These are phyloP conservation scores for Henricia sp. DNA, from an alignment of 53 echinoderm and acorn worm genomes.

Conservation along the genomic window DNA sequence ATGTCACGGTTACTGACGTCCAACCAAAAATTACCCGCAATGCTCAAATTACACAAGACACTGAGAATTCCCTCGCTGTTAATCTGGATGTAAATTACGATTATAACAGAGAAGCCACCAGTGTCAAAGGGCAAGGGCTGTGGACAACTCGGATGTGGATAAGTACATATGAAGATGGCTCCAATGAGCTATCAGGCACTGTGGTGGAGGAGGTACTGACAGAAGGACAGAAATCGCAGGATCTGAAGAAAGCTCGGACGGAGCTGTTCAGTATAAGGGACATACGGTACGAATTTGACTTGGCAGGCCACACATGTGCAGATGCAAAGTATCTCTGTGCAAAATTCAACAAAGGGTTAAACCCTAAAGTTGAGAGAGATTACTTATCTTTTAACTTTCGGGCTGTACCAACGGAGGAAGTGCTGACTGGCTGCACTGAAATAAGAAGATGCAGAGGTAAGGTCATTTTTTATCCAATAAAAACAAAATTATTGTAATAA, in stretches of 20 bases:
- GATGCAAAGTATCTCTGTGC: conserved; percentile 85
- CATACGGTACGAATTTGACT: conserved; percentile 73
- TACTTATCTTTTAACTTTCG: conserved; percentile 63
- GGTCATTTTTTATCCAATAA: conserved; percentile 9
- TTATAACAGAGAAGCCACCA: conserved; percentile 39
- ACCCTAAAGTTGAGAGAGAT: conserved; percentile 47
- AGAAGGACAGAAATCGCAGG: conserved; percentile 29
- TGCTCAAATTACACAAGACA: conserved; percentile 52
- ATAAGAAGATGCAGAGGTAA: conserved; percentile 74
- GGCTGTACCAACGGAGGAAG: conserved; percentile 65
- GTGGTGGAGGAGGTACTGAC: conserved; percentile 70
- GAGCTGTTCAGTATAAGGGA: conserved; percentile 58
- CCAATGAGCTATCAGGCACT: conserved; percentile 60
- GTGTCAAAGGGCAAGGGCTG: conserved; percentile 72
- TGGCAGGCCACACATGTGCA: conserved; percentile 69
- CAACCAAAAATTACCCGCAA: background rate
- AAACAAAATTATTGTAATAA: background rate
- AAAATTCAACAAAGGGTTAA: conserved; percentile 66
- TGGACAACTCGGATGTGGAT: conserved; percentile 87
- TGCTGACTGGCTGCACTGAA: conserved; percentile 76
- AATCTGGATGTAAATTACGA: conserved; percentile 66
- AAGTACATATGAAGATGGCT: conserved; percentile 58
- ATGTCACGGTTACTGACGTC: conserved; percentile 65
- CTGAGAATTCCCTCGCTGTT: conserved; percentile 52
- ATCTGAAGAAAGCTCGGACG: conserved; percentile 39